Percentiles rank a stretch among this genome's conserved stretches.
Conservation (phyloP, 2,888 invertebrate species). For the Caenorhabditis becei region DNA sequence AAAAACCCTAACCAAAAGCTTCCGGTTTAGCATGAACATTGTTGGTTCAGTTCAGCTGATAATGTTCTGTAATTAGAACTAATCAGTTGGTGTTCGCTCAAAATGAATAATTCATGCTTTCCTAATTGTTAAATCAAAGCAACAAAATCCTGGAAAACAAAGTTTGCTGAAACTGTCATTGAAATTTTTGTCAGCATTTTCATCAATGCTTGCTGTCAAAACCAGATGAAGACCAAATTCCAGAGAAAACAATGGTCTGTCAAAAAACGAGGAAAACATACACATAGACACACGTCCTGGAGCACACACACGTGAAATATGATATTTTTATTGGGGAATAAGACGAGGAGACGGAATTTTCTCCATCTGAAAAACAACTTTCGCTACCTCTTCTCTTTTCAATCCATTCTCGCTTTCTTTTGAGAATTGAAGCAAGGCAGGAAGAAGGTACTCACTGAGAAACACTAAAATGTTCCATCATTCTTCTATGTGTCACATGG, state of each 20-base stretch:
- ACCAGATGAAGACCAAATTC: not conserved
- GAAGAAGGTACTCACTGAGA: not conserved
- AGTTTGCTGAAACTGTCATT: not conserved
- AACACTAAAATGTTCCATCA: constrained; percentile 43
- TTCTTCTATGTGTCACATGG: constrained; percentile 34
- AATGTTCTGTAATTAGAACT: no score
- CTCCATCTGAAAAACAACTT: constrained; percentile 23
- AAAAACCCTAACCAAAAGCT: no score
- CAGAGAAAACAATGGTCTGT: constrained; percentile 14
- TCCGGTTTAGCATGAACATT: no score
- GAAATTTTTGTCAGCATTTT: no score
- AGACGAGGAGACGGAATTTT: constrained; percentile 10
- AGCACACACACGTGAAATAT: constrained; percentile 51
- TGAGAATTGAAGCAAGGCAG: not conserved
- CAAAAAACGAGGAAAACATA: constrained; percentile 17
- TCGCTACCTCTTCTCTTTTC: not conserved
- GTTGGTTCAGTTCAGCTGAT: no score
- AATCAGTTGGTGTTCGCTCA: no score
- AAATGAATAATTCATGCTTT: no score
- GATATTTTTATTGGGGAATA: constrained; percentile 48
- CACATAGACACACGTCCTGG: constrained; percentile 11
- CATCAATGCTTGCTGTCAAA: no score
- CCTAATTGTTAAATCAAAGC: no score
- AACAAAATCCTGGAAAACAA: no score
- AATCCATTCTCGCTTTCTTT: not conserved